Percentiles rank a stretch among this genome's conserved stretches.
phyloP scores from a whole-genome alignment of 2,888 invertebrate species.

The Melipona beecheii region DNA sequence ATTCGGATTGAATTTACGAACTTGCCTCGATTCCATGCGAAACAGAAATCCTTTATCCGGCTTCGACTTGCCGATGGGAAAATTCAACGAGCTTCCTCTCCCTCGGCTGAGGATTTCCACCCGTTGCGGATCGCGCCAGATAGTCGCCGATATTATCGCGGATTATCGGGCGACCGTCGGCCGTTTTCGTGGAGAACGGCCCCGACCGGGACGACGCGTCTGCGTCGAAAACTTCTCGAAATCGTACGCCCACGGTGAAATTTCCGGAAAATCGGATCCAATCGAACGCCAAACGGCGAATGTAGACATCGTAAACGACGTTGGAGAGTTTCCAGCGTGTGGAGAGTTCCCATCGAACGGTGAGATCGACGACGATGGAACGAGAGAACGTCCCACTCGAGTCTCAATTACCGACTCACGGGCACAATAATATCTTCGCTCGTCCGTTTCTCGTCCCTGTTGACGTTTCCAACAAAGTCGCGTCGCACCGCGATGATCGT shows the following conservation, averaged over 20 bases:
- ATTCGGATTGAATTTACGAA: slow-evolving; percentile 38
- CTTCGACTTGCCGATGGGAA: slow-evolving; percentile 1
- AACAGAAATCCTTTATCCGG: slow-evolving; percentile 11
- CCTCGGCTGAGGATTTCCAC: neutral
- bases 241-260: slow-evolving; percentile 51
- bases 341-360: slow-evolving; percentile 47
- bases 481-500: slow-evolving; percentile 79
- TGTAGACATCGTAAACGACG: slow-evolving; percentile 53
- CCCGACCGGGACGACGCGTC: neutral
- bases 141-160: slow-evolving; percentile 1
- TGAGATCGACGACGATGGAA: slow-evolving; percentile 46
- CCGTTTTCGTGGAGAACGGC: neutral
- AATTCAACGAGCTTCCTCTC: slow-evolving; percentile 3
- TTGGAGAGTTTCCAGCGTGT: slow-evolving; percentile 55
- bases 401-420: slow-evolving; percentile 61
- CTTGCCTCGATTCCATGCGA: slow-evolving; percentile 11
- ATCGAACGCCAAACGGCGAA: slow-evolving; percentile 41
- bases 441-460: slow-evolving; percentile 7
- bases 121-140: neutral
- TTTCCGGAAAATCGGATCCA: slow-evolving; percentile 42
- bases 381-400: slow-evolving; percentile 20
- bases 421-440: slow-evolving; percentile 64
- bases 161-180: slow-evolving; percentile 12
- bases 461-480: slow-evolving; percentile 32
- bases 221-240: slow-evolving; percentile 29